phyloP scores from a whole-genome alignment of 2,113 vertebrate species.

The Otocyon megalotis region DNA sequence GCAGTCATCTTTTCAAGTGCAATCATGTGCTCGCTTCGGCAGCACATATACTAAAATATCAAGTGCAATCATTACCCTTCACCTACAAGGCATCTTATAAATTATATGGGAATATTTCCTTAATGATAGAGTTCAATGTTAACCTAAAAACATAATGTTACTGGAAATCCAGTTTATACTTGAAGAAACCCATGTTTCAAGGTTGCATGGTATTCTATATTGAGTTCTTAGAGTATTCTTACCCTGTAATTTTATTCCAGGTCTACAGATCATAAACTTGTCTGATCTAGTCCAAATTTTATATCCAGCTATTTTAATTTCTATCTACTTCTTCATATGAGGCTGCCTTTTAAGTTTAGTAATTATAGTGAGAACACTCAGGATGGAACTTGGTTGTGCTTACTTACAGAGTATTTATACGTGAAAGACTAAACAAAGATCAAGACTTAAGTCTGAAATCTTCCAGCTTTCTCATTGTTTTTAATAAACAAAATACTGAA shows the following conservation, averaged over 20 bases:
- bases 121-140: slow-evolving; percentile 64
- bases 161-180: slow-evolving; percentile 62
- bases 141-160: slow-evolving; percentile 71
- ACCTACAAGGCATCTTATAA: slow-evolving; percentile 63
- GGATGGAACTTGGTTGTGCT: neutral
- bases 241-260: slow-evolving; percentile 70
- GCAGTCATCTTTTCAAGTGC: slow-evolving; percentile 31
- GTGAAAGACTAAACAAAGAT: slow-evolving; percentile 29
- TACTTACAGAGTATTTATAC: slow-evolving; percentile 13
- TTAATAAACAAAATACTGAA: neutral
- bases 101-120: slow-evolving; percentile 69
- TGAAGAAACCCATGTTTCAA: slow-evolving; percentile 59
- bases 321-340: neutral
- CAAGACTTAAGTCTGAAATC: neutral
- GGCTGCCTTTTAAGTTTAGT: slow-evolving; percentile 57
- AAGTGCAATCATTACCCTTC: slow-evolving; percentile 19
- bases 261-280: slow-evolving; percentile 53
- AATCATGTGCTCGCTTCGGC: too few relatives aligned
- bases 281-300: slow-evolving; percentile 65
- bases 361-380: slow-evolving; percentile 61
- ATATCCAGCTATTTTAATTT: slow-evolving; percentile 55
- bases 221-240: slow-evolving; percentile 62
- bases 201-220: neutral
- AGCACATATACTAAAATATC: too few relatives aligned
- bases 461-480: neutral